These are phyloP conservation scores for Achlya flavicornis DNA, from an alignment of 2,888 invertebrate species.

Conservation along the genomic window DNA sequence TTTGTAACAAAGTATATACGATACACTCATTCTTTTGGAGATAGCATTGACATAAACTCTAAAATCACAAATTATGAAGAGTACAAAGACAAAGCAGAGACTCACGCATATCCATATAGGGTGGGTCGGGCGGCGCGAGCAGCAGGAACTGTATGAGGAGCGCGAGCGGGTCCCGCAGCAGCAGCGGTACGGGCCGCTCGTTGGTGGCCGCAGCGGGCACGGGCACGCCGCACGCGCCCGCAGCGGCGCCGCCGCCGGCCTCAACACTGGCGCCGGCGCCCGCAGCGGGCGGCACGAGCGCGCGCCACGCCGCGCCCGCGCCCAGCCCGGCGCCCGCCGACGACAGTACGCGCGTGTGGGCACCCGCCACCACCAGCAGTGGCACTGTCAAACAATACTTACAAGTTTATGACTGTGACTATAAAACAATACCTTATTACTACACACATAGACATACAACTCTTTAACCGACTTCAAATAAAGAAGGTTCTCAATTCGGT, in stretches of 20 bases:
- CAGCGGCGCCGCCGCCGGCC: slow-evolving; percentile 86
- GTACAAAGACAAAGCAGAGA: too few species aligned
- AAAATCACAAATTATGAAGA: too few species aligned
- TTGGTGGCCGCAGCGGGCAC: slow-evolving; percentile 29
- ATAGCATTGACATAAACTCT: too few species aligned
- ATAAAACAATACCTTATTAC: neutral
- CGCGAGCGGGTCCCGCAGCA: slow-evolving; percentile 93
- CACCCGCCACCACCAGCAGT: slow-evolving; percentile 93
- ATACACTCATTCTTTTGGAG: too few species aligned
- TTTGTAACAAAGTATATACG: too few species aligned
- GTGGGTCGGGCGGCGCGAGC: slow-evolving; percentile 91
- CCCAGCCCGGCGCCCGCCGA: slow-evolving; percentile 57
- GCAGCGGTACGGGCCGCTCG: slow-evolving; percentile 86
- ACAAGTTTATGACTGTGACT: neutral
- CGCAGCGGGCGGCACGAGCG: slow-evolving; percentile 91
- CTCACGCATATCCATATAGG: slow-evolving; percentile 90
- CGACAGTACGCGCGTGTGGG: slow-evolving; percentile 90
- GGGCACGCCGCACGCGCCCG: slow-evolving; percentile 28
- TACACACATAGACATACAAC: too few species aligned
- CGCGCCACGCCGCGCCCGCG: slow-evolving; percentile 50
- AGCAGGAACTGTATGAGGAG: slow-evolving; percentile 94
- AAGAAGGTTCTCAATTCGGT: too few species aligned
- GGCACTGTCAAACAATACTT: slow-evolving; percentile 85
- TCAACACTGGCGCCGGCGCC: slow-evolving; percentile 45
- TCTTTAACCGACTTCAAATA: too few species aligned